Base-by-base conservation (phyloP, 2,888 invertebrate genomes). In the Ypsolopha scabrella region DNA sequence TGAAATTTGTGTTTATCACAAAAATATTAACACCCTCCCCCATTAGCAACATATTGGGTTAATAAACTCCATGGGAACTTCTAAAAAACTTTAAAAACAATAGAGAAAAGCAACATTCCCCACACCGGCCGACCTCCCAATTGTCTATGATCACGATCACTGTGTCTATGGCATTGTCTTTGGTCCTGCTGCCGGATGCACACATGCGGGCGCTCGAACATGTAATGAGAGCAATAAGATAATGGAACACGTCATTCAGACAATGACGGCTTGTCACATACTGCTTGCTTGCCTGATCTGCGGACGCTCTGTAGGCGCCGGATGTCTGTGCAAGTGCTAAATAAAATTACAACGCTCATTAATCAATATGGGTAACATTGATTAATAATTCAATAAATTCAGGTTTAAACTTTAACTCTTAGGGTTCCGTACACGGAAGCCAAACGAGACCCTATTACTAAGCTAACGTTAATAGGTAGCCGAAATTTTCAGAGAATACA, bases 101-200 rank as follows among this genome's bases (percentile, higher is more conserved):
- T 50, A 50, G 45, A 50, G 24, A 41, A 48, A 9, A 41, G 59
- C 63, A 63, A 64, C 62, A 63, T 62, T 63, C 68, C 66, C 62
- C 59, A 57, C 24, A 24, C 24, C 24, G 24, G 24, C 24, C 24
- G 24, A 4, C 64, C 65, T 61, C 62, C 64, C 68, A 67, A 71
- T 80, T 82, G 80, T 82, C 72, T 77, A 70, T 75, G 75, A 76
- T 72, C 77, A 79, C 78, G 77, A 67, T 64, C 67, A 58, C 52
- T 53, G 53, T 24, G 51, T 53, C 57, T 47, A 47, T 11, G 47
- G 47, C 65, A 63, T 68, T 68, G 70, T 68, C 71, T 73, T 63
- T 64, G 64, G 55, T 52, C 53, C 51, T 35, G 51, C 63, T 62
- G 62, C 72, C 78, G 80, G 80, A 74, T 75, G 74, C 61, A 67